Percentiles rank a stretch among this genome's conserved stretches.
Conservation (phyloP, 92 coral and sea anemone species). For the Chrysogorgia sp. region DNA sequence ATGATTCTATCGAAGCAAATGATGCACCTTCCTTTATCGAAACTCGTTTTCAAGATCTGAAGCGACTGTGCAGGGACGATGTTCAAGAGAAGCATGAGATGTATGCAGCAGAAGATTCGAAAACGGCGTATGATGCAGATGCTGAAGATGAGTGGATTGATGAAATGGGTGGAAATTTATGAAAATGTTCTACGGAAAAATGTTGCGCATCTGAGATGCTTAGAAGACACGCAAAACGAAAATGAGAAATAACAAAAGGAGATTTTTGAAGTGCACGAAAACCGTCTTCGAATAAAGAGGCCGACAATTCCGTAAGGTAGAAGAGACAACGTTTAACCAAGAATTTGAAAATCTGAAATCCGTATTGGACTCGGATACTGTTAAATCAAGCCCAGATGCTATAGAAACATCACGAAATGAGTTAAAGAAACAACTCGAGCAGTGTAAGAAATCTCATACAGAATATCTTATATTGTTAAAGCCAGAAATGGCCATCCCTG, state of each 20-base stretch:
- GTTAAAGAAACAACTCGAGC: not conserved
- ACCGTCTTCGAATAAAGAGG: not conserved
- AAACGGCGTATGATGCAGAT: not conserved
- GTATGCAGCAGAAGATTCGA: not conserved
- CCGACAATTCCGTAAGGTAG: not conserved
- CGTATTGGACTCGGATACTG: too few relatives aligned
- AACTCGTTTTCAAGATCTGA: not conserved
- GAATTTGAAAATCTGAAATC: too few relatives aligned
- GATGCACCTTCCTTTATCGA: not conserved
- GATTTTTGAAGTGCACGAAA: not conserved
- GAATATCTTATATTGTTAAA: not conserved
- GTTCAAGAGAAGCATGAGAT: slow-evolving; percentile 17
- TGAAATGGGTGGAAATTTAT: not conserved
- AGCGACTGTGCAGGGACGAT: too few relatives aligned
- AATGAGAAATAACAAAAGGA: not conserved
- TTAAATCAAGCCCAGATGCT: not conserved
- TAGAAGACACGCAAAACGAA: not conserved
- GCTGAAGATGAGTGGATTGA: slow-evolving; percentile 8
- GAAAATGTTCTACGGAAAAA: not conserved
- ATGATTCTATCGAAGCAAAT: slow-evolving; percentile 1
- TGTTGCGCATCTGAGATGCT: not conserved
- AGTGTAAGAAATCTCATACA: not conserved
- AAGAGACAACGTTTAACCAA: slow-evolving; percentile 1
- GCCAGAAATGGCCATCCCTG: not conserved
- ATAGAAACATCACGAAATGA: not conserved